A percentile compares a stretch with the other conserved stretches of the same genome.
phyloP scores from a whole-genome alignment of 2,113 vertebrate genomes.

The Mormyrus iriodes region DNA sequence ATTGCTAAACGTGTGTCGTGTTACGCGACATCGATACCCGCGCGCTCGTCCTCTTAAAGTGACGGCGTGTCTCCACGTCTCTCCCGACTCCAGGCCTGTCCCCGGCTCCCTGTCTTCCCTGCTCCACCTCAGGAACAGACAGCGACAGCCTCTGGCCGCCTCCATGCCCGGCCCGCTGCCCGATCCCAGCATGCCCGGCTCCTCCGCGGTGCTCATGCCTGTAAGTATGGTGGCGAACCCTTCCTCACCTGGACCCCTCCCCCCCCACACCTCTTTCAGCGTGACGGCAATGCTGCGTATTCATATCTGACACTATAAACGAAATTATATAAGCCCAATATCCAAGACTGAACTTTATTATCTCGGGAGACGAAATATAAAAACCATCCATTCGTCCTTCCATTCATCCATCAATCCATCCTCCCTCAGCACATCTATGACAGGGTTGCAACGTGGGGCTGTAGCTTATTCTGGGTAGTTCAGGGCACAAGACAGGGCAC shows the following conservation, averaged over 20 bases:
- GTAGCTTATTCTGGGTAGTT: not conserved
- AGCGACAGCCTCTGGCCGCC: slow-evolving; percentile 87
- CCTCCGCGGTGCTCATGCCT: slow-evolving; percentile 84
- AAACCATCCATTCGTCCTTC: not conserved
- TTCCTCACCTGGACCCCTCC: not conserved
- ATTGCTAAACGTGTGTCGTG: not conserved
- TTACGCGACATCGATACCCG: not conserved
- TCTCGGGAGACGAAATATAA: not conserved
- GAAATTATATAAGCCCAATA: not conserved
- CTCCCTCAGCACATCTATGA: not conserved
- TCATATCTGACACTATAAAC: not conserved
- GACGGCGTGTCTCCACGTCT: not conserved
- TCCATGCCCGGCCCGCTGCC: slow-evolving; percentile 90
- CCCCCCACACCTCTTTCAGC: not conserved
- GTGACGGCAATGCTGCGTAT: not conserved
- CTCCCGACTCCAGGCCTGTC: slow-evolving; percentile 67
- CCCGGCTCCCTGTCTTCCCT: slow-evolving; percentile 85
- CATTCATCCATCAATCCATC: not conserved
- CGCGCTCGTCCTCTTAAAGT: not conserved
- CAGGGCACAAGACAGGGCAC: not conserved
- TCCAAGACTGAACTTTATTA: not conserved
- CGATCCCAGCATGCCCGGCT: slow-evolving; percentile 87
- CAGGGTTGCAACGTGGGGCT: not conserved
- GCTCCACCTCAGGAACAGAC: slow-evolving; percentile 85
- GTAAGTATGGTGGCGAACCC: slow-evolving; percentile 58